Evolutionary conservation across 2,797 vertebrate species (phyloP).

Genomic region (Acrossocheilus wenchowensis): DNA sequence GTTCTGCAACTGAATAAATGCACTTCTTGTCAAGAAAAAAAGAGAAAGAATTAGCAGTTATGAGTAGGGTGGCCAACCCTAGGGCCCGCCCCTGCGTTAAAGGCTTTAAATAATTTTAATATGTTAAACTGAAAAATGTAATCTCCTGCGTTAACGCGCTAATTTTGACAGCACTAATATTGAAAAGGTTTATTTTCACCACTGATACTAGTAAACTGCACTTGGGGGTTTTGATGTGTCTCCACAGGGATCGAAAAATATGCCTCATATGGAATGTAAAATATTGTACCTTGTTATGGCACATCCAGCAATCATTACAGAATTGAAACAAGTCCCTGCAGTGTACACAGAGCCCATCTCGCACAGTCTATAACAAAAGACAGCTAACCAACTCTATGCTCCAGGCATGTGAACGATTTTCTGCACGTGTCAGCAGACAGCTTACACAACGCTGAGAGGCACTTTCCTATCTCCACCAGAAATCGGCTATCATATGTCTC

Average conservation of each 20-base stretch:
- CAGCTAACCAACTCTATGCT: constrained; percentile 13
- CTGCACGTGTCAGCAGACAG: constrained; percentile 52
- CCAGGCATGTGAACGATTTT: constrained; percentile 32
- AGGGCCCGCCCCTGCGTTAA: no score
- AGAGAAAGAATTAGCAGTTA: no score
- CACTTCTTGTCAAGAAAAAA: no score
- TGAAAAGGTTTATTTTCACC: not conserved
- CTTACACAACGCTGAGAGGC: constrained; percentile 42
- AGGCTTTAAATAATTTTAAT: no score
- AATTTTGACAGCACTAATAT: not conserved
- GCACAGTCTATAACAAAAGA: constrained; percentile 38
- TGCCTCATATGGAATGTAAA: not conserved
- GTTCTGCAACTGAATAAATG: no score
- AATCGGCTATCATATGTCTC: constrained; percentile 37
- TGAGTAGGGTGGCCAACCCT: no score
- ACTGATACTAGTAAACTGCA: not conserved
- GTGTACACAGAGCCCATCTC: constrained; percentile 21
- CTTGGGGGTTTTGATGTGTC: not conserved
- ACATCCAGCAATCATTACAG: constrained; percentile 27
- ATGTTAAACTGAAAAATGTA: no score
- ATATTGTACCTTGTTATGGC: not conserved
- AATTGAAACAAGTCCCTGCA: constrained; percentile 16
- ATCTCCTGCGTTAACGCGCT: no score
- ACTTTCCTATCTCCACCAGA: constrained; percentile 33
- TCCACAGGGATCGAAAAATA: not conserved